These are phyloP conservation scores for Nesidiocoris tenuis DNA, from an alignment of 2,888 invertebrate species.

Conservation along the genomic window DNA sequence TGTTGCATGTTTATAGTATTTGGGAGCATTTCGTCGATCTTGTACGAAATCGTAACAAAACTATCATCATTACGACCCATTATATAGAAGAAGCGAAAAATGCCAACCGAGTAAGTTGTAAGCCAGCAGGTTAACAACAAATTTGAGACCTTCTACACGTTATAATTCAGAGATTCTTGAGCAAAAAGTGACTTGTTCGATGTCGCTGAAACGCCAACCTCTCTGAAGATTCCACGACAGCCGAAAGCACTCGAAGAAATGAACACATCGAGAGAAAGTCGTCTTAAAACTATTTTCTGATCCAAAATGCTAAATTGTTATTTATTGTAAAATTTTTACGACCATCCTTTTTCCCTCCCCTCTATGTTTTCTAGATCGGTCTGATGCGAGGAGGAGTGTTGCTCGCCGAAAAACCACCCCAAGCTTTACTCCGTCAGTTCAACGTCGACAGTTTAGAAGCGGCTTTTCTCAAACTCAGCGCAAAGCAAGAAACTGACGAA, in stretches of 20 bases:
- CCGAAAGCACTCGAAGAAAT: too few relatives aligned
- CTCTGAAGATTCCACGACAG: too few relatives aligned
- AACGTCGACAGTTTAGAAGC: conserved; percentile 56
- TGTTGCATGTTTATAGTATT: too few relatives aligned
- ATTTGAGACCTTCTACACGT: too few relatives aligned
- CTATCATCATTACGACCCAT: conserved; percentile 51
- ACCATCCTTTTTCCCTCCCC: neutral
- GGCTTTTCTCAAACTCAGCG: conserved; percentile 58
- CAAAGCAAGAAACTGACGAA: conserved; percentile 55
- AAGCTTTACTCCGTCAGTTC: conserved; percentile 53
- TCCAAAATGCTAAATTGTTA: too few relatives aligned
- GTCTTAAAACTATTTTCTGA: too few relatives aligned
- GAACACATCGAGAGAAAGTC: too few relatives aligned
- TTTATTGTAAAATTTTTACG: neutral
- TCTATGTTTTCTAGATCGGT: conserved; percentile 56
- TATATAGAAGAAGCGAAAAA: conserved; percentile 51
- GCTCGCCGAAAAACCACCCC: conserved; percentile 58
- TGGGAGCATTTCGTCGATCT: conserved; percentile 50
- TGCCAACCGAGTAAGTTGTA: conserved; percentile 49
- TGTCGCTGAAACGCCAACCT: too few relatives aligned
- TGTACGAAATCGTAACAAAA: conserved; percentile 48
- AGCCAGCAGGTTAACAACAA: too few relatives aligned
- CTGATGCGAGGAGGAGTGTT: conserved; percentile 59
- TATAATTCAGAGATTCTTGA: too few relatives aligned
- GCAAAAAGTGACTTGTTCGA: too few relatives aligned